phyloP scores from a whole-genome alignment of 1,140 invertebrate genomes.

The Hesperophylax magnus region DNA sequence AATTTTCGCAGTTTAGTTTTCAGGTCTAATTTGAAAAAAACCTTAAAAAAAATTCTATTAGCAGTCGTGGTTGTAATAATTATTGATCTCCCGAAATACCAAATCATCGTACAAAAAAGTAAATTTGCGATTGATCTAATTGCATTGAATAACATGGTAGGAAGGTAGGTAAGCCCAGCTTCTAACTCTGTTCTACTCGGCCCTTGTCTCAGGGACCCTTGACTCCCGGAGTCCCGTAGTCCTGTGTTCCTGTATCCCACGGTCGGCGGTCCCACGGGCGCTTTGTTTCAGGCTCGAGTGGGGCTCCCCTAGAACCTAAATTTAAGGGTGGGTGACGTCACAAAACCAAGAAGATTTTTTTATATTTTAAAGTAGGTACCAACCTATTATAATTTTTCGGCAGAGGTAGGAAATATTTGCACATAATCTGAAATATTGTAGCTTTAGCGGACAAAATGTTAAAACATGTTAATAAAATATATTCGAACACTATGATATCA shows the following conservation, averaged over 20 bases:
- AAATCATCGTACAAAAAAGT: no score
- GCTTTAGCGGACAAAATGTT: no score
- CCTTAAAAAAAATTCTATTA: no score
- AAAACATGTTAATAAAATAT: no score
- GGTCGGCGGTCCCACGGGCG: slow-evolving; percentile 54
- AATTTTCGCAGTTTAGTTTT: no score
- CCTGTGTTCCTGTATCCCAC: slow-evolving; percentile 47
- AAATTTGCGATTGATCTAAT: not conserved
- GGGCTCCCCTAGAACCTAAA: slow-evolving; percentile 8
- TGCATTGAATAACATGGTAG: not conserved
- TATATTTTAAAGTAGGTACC: not conserved
- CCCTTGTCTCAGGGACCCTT: slow-evolving; percentile 41
- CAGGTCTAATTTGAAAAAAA: no score
- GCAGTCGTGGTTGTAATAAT: no score
- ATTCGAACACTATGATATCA: no score
- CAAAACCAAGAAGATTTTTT: not conserved
- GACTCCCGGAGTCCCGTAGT: slow-evolving; percentile 39
- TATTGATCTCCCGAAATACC: no score
- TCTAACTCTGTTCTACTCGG: not conserved
- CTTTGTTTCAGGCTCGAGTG: slow-evolving; percentile 47
- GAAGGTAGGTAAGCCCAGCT: not conserved
- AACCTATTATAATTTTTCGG: not conserved
- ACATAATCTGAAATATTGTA: no score
- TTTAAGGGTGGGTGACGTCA: slow-evolving; percentile 35
- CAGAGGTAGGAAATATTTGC: not conserved